These are phyloP conservation scores for Sturmia bella DNA, from an alignment of 2,888 invertebrate species.

Conservation along the genomic window DNA sequence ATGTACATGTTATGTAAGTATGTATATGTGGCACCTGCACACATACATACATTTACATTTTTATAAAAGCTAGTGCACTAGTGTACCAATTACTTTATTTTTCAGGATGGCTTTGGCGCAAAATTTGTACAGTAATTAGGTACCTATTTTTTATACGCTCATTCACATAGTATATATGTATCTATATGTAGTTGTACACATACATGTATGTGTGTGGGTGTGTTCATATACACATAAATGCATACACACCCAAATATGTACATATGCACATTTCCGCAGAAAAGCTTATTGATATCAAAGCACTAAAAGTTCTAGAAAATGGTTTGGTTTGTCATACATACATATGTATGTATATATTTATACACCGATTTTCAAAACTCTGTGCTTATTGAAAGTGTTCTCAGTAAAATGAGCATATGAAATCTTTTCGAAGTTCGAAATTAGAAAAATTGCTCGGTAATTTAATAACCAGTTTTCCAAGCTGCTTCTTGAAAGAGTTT, in stretches of 20 bases:
- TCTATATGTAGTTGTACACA: too few relatives aligned
- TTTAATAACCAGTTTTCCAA: too few relatives aligned
- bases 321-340: too few relatives aligned
- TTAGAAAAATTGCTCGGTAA: too few relatives aligned
- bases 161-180: too few relatives aligned
- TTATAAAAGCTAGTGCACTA: background rate
- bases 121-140: background rate
- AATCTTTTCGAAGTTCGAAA: too few relatives aligned
- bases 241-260: too few relatives aligned
- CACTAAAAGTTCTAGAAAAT: too few relatives aligned
- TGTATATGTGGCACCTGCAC: background rate
- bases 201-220: background rate
- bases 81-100: background rate
- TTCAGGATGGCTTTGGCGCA: conserved; percentile 3
- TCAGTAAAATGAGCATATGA: too few relatives aligned
- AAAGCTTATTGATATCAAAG: background rate
- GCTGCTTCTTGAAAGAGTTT: too few relatives aligned
- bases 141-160: background rate
- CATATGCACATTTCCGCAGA: background rate
- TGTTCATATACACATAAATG: background rate
- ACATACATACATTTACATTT: background rate
- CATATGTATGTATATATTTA: background rate
- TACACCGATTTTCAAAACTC: too few relatives aligned
- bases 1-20: background rate
- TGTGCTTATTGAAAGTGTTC: too few relatives aligned